Conservation (phyloP, 2,113 vertebrate species). For the Regulus satrapa region DNA sequence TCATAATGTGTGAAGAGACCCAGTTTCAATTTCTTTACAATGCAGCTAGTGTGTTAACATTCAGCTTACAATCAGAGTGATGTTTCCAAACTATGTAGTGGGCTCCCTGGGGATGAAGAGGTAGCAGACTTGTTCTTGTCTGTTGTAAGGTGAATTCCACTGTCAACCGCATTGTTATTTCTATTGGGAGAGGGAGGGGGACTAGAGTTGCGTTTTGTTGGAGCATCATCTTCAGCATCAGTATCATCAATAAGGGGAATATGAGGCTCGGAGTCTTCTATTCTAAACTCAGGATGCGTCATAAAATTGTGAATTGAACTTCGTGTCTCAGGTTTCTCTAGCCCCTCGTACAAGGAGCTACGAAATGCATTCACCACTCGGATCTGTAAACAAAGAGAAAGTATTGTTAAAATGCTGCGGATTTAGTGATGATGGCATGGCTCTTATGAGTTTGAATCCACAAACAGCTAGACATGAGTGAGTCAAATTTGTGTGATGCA, state of each 20-base stretch:
- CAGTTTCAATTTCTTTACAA: conserved; percentile 83
- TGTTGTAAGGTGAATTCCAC: conserved; percentile 91
- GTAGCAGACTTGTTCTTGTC: conserved; percentile 91
- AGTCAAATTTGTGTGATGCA: conserved; percentile 80
- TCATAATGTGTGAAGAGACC: conserved; percentile 81
- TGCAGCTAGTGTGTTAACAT: conserved; percentile 82
- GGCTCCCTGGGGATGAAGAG: conserved; percentile 92
- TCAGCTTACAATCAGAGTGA: conserved; percentile 94
- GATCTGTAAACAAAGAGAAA: conserved; percentile 81
- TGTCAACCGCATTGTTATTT: conserved; percentile 99
- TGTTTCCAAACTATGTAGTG: conserved; percentile 99
- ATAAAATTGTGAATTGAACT: conserved; percentile 99
- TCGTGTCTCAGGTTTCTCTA: conserved; percentile 96
- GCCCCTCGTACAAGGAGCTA: conserved; percentile 98
- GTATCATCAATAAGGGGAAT: conserved; percentile 99
- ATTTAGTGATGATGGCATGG: conserved; percentile 22
- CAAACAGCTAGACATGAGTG: conserved; percentile 81
- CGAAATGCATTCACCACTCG: conserved; percentile 99
- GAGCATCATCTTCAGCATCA: conserved; percentile 95
- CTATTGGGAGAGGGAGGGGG: conserved; percentile 93
- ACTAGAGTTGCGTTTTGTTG: conserved; percentile 92
- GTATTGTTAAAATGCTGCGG: not conserved
- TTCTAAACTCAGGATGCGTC: conserved; percentile 98
- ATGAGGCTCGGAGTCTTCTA: conserved; percentile 99
- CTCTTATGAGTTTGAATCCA: conserved; percentile 81